Evolutionary conservation across 2,888 invertebrate species (phyloP).

Genomic region (Drosophila mercatorum): DNA sequence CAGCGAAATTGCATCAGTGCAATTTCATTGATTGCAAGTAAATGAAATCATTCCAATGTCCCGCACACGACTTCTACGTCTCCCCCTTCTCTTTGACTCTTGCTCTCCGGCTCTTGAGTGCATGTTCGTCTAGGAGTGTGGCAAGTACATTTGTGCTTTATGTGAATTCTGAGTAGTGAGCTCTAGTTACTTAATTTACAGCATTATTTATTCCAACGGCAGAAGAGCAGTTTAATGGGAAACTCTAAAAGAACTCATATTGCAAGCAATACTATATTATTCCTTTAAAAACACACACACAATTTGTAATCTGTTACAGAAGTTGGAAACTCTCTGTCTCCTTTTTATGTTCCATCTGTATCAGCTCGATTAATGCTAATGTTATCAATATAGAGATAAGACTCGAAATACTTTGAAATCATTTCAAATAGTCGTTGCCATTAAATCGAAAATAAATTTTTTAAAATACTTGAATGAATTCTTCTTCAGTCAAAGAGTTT

Average conservation of each 20-base stretch:
- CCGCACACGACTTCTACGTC: conserved; percentile 15
- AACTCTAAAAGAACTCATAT: not conserved
- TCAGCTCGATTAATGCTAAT: too few relatives aligned
- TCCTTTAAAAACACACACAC: too few relatives aligned
- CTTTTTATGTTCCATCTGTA: too few relatives aligned
- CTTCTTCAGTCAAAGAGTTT: too few relatives aligned
- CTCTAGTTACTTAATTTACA: conserved; percentile 50
- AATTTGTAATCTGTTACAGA: too few relatives aligned
- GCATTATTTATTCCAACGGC: conserved; percentile 47
- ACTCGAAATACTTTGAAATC: too few relatives aligned
- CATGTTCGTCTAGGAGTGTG: conserved; percentile 11
- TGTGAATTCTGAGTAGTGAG: conserved; percentile 37
- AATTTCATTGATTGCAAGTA: conserved; percentile 81
- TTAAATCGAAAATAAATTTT: too few relatives aligned
- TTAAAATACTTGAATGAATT: too few relatives aligned
- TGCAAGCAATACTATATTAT: not conserved
- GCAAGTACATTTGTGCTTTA: conserved; percentile 45
- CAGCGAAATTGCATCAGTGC: conserved; percentile 76
- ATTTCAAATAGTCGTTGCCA: too few relatives aligned
- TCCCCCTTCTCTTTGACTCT: not conserved
- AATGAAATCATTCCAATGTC: conserved; percentile 73
- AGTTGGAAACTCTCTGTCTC: too few relatives aligned
- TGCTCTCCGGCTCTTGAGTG: too few relatives aligned
- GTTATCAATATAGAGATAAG: too few relatives aligned
- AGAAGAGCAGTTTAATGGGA: conserved; percentile 10